Evolutionary conservation across 2,797 vertebrate genomes (phyloP), one percentile per base, ranked within the genome.

Genomic region (Megaceryle alcyon): DNA sequence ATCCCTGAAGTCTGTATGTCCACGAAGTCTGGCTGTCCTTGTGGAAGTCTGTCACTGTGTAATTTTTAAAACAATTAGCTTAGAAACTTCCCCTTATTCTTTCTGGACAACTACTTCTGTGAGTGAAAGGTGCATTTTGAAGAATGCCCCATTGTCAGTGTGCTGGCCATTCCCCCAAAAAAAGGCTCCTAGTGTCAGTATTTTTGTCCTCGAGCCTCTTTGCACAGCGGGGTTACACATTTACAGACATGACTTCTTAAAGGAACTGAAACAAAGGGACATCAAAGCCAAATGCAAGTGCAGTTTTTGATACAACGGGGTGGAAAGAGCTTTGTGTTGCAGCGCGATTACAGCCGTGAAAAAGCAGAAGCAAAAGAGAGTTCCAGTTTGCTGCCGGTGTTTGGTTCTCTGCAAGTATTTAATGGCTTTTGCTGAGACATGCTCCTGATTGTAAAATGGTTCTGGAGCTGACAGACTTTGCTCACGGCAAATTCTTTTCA

Each of bases 401-500:
- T 94, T 4, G 17, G 77, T 28, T 77, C 95, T 94, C 88, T 54
- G 18, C 72, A 84, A 78, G 81, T 90, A 70, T 95, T 87, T 81
- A 83, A 85, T 96, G 69, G 78, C 76, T 86, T 96, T 96, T 92
- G 89, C 71, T 41, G 75, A 23, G 37, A 96, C 95, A 83, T 41
- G 88, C 85, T 96, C 78, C 63, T 3, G 1, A 3, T 84, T 94
- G 80, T 82, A 83, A 95, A 92, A 41, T 39, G 93, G 82, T 82
- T 86, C 88, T 97, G 89, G 77, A 97, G 90, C 86, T 96, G 92
- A 90, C 91, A 96, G 85, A 83, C 77, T 96, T 64, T 26, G 86
- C 96, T 96, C 82, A 81, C 78, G 94, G 96, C 97, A 90, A 95
- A 91, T 96, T 97, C 97, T 96, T 97, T 97, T 97, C 91, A 96